Conservation (phyloP, 2,113 vertebrate species). For the Embiotoca jacksoni region DNA sequence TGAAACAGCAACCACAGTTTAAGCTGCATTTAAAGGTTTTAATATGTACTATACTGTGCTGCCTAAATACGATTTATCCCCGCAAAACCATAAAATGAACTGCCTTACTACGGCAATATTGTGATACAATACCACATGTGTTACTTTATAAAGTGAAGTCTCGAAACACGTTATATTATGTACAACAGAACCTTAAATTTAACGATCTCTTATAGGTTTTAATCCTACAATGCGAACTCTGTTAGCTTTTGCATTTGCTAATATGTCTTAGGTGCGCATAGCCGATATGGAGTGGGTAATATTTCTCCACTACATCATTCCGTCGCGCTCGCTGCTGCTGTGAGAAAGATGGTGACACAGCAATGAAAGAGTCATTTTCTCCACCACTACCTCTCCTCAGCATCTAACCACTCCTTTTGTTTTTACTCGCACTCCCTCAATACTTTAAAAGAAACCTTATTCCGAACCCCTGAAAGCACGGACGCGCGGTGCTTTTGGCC, state of each 20-base stretch:
- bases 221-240: not conserved
- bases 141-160: conserved; percentile 7
- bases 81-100: no score
- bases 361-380: conserved; percentile 55
- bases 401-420: conserved; percentile 36
- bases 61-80: no score
- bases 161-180: not conserved
- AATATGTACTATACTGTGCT: no score
- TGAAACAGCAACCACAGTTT: no score
- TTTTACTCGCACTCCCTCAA: not conserved
- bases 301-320: conserved; percentile 51
- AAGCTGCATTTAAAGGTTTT: no score
- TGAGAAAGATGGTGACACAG: conserved; percentile 70
- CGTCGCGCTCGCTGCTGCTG: conserved; percentile 39
- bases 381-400: conserved; percentile 37
- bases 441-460: no score
- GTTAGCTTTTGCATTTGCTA: conserved; percentile 8
- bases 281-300: conserved; percentile 4
- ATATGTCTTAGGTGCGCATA: conserved; percentile 23
- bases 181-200: not conserved
- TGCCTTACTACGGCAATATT: no score
- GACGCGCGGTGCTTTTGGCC: no score
- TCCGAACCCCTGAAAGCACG: no score
- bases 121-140: conserved; percentile 3
- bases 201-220: not conserved